These are phyloP conservation scores for Sinocyclocheilus maitianheensis DNA, from an alignment of 2,113 vertebrate genomes.

Conservation along the genomic window DNA sequence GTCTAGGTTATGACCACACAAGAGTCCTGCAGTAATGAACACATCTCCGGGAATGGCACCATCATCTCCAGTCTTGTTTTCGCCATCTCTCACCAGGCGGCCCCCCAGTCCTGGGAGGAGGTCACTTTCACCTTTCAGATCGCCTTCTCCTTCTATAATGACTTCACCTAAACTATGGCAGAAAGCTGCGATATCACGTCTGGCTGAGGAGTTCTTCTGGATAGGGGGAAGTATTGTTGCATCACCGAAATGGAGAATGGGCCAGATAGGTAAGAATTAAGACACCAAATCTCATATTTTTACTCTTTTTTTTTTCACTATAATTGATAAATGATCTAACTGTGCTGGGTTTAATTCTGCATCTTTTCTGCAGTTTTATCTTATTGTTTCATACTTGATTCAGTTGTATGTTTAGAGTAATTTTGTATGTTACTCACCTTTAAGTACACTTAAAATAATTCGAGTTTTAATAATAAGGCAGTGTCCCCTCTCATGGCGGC, in stretches of 20 bases:
- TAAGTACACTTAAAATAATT: not conserved
- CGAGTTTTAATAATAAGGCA: not conserved
- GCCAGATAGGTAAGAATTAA: slow-evolving; percentile 83
- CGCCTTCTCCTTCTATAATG: slow-evolving; percentile 64
- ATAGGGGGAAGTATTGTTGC: slow-evolving; percentile 85
- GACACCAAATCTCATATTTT: not conserved
- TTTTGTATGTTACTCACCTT: not conserved
- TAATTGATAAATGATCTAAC: not conserved
- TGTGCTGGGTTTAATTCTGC: not conserved
- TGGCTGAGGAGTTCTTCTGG: slow-evolving; percentile 90
- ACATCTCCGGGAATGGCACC: slow-evolving; percentile 64
- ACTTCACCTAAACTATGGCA: slow-evolving; percentile 75
- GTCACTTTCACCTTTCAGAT: slow-evolving; percentile 39
- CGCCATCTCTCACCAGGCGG: slow-evolving; percentile 37
- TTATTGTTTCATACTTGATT: not conserved
- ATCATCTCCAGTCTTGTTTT: slow-evolving; percentile 62
- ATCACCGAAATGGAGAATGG: slow-evolving; percentile 81
- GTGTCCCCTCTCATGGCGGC: slow-evolving; percentile 59
- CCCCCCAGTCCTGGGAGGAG: slow-evolving; percentile 32
- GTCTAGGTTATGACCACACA: slow-evolving; percentile 50
- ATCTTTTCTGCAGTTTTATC: not conserved
- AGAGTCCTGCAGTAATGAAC: slow-evolving; percentile 67
- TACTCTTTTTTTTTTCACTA: not conserved
- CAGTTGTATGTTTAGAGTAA: not conserved
- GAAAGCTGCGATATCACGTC: slow-evolving; percentile 78